These are phyloP conservation scores for Rhopalosiphum padi DNA, from an alignment of 1,140 invertebrate genomes.

Conservation along the genomic window DNA sequence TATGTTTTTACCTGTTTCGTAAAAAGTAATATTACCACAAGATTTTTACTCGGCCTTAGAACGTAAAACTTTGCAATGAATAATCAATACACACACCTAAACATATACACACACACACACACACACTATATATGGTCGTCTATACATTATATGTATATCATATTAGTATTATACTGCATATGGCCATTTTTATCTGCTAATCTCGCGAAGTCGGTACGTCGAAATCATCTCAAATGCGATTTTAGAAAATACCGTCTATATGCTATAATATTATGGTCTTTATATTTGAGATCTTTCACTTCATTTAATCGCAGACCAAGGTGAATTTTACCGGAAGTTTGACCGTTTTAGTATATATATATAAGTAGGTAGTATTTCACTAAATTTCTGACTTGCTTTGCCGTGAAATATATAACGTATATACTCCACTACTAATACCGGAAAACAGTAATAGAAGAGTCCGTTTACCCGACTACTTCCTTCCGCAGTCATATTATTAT, in stretches of 20 bases:
- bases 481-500: neutral
- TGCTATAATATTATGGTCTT: neutral
- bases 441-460: neutral
- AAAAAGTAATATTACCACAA: conserved; percentile 19
- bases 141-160: neutral
- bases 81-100: neutral
- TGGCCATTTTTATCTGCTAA: neutral
- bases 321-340: neutral
- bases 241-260: neutral
- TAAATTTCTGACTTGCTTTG: neutral
- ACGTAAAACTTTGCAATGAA: neutral
- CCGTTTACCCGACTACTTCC: neutral
- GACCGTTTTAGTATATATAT: neutral
- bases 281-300: neutral
- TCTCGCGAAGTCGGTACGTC: neutral
- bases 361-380: neutral
- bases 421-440: neutral
- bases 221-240: neutral
- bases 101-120: neutral
- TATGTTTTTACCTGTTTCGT: conserved; percentile 30
- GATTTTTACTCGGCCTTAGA: conserved; percentile 32
- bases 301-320: neutral
- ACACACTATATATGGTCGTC: neutral
- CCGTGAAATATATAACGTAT: neutral
- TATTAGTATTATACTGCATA: neutral